Evolutionary conservation across 1,140 invertebrate species (phyloP).

Genomic region (Euura lappo): DNA sequence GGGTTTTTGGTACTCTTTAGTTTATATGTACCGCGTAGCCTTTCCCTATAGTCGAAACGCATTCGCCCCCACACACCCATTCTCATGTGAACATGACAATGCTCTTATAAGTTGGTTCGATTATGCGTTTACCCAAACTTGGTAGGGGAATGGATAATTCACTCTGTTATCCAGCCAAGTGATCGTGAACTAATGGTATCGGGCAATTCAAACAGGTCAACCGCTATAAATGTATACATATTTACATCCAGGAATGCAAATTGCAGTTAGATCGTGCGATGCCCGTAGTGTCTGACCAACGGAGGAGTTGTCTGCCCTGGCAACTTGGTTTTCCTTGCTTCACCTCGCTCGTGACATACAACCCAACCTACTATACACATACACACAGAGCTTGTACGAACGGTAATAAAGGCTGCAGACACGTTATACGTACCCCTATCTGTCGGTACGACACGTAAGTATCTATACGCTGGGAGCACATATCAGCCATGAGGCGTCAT

Average conservation of each 20-base stretch:
- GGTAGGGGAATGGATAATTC: too few species aligned
- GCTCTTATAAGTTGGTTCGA: too few species aligned
- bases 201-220: neutral
- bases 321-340: neutral
- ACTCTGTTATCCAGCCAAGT: too few species aligned
- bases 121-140: too few species aligned
- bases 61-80: too few species aligned
- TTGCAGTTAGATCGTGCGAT: constrained; percentile 6
- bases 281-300: neutral
- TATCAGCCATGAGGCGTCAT: too few species aligned
- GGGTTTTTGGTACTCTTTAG: too few species aligned
- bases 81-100: too few species aligned
- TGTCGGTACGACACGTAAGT: neutral
- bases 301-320: neutral
- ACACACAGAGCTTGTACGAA: neutral
- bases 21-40: too few species aligned
- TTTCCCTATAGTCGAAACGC: too few species aligned
- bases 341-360: neutral
- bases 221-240: too few species aligned
- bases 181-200: too few species aligned
- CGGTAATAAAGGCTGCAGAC: neutral
- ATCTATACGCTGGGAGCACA: neutral
- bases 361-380: neutral
- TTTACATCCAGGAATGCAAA: neutral
- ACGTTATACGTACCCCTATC: neutral